Evolutionary conservation across 2,888 invertebrate species (phyloP).

Genomic region (Malthinus flaveolus): DNA sequence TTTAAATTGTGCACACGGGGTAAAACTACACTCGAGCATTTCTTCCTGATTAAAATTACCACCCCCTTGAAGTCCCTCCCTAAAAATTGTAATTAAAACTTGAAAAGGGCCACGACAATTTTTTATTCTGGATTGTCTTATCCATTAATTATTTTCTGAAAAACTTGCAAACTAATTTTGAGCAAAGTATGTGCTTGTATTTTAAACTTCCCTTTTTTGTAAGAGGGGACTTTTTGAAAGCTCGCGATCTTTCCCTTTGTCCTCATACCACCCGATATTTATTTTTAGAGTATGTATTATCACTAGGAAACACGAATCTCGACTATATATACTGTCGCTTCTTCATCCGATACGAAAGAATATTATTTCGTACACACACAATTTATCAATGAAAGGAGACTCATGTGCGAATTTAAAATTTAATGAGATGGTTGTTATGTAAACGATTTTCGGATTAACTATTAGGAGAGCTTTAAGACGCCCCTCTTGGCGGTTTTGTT

Average conservation of each 20-base stretch:
- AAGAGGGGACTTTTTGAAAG: not conserved
- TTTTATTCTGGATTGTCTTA: not conserved
- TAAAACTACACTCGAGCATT: no score
- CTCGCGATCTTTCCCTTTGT: not conserved
- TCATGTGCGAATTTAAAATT: slow-evolving; percentile 8
- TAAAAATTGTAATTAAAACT: no score
- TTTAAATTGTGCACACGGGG: no score
- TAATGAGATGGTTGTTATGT: slow-evolving; percentile 12
- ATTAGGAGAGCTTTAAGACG: not conserved
- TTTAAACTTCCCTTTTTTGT: not conserved
- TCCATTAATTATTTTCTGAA: slow-evolving; percentile 2
- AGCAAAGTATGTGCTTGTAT: slow-evolving; percentile 4
- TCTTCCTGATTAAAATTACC: no score
- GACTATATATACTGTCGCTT: slow-evolving; percentile 14
- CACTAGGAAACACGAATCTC: slow-evolving; percentile 12
- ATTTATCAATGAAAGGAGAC: slow-evolving; percentile 12
- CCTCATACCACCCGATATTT: slow-evolving; percentile 7
- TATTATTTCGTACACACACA: slow-evolving; percentile 14
- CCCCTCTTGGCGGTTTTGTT: not conserved
- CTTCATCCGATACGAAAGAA: slow-evolving; percentile 15
- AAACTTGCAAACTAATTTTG: slow-evolving; percentile 1
- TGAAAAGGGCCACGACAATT: no score
- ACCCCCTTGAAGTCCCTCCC: no score
- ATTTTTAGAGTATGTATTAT: slow-evolving; percentile 18
- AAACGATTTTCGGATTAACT: slow-evolving; percentile 6